Conservation (phyloP, 1,140 invertebrate genomes). For the Psix sp. region DNA sequence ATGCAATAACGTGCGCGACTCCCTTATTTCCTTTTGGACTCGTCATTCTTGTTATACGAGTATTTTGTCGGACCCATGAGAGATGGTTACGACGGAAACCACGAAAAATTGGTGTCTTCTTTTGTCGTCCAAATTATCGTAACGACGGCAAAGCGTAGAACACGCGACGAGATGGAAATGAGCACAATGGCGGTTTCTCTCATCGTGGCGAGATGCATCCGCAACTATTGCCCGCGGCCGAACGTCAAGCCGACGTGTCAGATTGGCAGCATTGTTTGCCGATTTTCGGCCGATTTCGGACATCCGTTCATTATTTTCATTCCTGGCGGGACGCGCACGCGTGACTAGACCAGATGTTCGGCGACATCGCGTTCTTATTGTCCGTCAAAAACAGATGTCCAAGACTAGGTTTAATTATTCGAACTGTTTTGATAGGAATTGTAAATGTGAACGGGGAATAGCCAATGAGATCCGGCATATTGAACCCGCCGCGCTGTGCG, state of each 20-base stretch:
- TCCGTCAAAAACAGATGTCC: conserved; percentile 26
- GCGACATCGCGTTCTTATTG: neutral
- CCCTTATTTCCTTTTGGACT: conserved; percentile 36
- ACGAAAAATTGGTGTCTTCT: conserved; percentile 41
- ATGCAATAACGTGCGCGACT: conserved; percentile 18
- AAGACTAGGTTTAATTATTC: conserved; percentile 27
- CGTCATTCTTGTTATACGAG: conserved; percentile 39
- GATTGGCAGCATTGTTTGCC: conserved; percentile 20
- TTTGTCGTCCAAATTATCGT: conserved; percentile 46
- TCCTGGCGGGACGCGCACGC: neutral
- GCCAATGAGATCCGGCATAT: conserved; percentile 15
- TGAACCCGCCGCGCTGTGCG: conserved; percentile 13
- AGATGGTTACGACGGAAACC: conserved; percentile 40
- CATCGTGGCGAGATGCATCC: neutral
- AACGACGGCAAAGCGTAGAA: conserved; percentile 31
- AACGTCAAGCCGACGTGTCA: conserved; percentile 8
- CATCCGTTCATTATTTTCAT: conserved; percentile 23
- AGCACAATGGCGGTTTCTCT: conserved; percentile 19
- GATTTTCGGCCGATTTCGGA: conserved; percentile 13
- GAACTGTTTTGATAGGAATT: conserved; percentile 33
- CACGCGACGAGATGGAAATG: conserved; percentile 40
- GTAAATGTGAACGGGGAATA: conserved; percentile 24
- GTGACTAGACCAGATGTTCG: conserved; percentile 26
- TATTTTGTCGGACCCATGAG: conserved; percentile 25
- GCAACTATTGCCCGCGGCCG: conserved; percentile 16